These are phyloP conservation scores for Saguinus midas DNA, from an alignment of 2,113 vertebrate genomes.

Conservation along the genomic window DNA sequence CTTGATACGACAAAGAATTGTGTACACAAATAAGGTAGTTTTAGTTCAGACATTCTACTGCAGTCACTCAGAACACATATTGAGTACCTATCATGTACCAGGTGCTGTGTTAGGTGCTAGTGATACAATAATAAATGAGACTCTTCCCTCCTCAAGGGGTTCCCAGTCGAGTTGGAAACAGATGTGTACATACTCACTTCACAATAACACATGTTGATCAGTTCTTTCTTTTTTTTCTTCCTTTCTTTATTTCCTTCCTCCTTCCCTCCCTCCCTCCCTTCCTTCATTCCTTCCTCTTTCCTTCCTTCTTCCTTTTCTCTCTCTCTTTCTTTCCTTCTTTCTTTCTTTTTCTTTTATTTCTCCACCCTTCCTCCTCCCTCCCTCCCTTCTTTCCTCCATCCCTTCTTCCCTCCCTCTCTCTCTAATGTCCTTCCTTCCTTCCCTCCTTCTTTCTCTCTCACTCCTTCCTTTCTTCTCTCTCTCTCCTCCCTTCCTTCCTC, in stretches of 20 bases:
- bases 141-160: background rate
- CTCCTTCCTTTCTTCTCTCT: too few relatives aligned
- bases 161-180: background rate
- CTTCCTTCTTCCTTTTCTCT: too few relatives aligned
- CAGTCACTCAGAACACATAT: background rate
- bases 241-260: too few relatives aligned
- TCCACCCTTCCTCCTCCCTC: too few relatives aligned
- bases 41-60: background rate
- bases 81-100: background rate
- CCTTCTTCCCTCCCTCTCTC: too few relatives aligned
- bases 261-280: too few relatives aligned
- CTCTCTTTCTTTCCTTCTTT: rapidly evolving
- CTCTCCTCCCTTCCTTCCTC: too few relatives aligned
- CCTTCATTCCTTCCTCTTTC: too few relatives aligned
- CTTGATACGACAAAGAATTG: background rate
- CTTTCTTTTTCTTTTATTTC: too few relatives aligned
- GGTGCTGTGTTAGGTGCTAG: background rate
- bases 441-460: rapidly evolving
- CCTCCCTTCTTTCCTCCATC: too few relatives aligned
- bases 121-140: background rate
- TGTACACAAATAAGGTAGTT: background rate
- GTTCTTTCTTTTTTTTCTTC: background rate
- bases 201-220: rapidly evolving
- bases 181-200: background rate
- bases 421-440: too few relatives aligned